Percentiles rank a stretch among this genome's conserved stretches.
phyloP scores from a whole-genome alignment of 2,888 invertebrate genomes.

The Pseudococcus jackbeardsleyi region DNA sequence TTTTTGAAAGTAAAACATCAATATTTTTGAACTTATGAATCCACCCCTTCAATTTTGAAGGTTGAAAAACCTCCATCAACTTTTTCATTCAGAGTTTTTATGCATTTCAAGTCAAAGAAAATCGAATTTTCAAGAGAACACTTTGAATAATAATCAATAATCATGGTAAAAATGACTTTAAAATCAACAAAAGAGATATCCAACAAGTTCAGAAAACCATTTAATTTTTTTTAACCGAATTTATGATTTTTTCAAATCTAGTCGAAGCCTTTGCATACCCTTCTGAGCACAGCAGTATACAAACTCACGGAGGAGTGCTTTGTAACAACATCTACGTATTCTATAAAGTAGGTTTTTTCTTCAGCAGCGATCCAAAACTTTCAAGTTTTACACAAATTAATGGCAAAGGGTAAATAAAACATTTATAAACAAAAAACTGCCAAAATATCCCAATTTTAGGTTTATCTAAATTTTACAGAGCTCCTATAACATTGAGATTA shows the following conservation, averaged over 20 bases:
- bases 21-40: no score
- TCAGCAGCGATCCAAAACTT: neutral
- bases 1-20: no score
- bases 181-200: neutral
- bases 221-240: neutral
- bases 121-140: no score
- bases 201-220: neutral
- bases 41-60: no score
- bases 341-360: neutral
- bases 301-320: neutral
- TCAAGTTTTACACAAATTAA: neutral
- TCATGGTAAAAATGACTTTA: no score
- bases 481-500: neutral
- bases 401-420: neutral
- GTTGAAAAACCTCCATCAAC: no score
- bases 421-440: neutral
- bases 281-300: neutral
- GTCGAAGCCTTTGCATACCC: neutral
- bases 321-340: neutral
- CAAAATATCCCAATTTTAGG: no score
- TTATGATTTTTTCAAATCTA: neutral
- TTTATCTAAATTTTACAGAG: neutral
- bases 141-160: no score
- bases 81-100: no score
- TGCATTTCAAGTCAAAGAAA: no score